Base-by-base conservation (phyloP, 2,797 vertebrate genomes). In the Phoeniculus purpureus region DNA sequence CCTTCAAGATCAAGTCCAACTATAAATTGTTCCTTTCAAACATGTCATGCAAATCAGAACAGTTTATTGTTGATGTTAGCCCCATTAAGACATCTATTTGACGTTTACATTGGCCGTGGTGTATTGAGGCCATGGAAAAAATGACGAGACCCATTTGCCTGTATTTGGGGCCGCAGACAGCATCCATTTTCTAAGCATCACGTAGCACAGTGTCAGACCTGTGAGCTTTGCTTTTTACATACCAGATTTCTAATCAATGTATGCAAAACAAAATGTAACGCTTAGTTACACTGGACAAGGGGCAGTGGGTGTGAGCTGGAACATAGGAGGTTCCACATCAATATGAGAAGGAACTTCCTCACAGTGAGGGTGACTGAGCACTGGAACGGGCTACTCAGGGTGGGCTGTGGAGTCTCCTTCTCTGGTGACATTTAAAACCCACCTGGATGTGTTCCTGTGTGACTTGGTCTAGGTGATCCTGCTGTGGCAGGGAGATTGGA, bases 61-160 rank as follows among this genome's bases (percentile, higher is more conserved):
- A 54, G 75, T 83, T 93, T 82, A 81, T 81, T 95, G 87, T 76
- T 94, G 88, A 91, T 88, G 68, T 12, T 58, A 27, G 64, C n/a
- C 65, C 72, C 86, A 85, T 94, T 92, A 93, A 88, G 32, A 83
- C 92, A 66, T 71, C 84, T 87, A 31, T 68, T 56, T 81, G 54
- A 94, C 82, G 56, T 47, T 74, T 79, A 48, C 18, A 23, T 37
- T 34, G 31, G n/a, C 62, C 66, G 26, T 78, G 59, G 65, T 67
- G 65, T 64, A 85, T 47, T 51, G 85, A 88, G 66, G 68, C 58
- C 67, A 45, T 32, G 48, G 43, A 70, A 85, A 60, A 82, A 75
- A 77, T 27, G 7, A 79, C 64, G 54, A 75, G 55, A 81, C 27
- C 19, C 27, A 60, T 89, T 85, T 87, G 79, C 40, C 34, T 91